Percentiles rank a stretch among this genome's conserved stretches.
Conservation (phyloP, 1,140 invertebrate genomes). For the Neodiprion lecontei region DNA sequence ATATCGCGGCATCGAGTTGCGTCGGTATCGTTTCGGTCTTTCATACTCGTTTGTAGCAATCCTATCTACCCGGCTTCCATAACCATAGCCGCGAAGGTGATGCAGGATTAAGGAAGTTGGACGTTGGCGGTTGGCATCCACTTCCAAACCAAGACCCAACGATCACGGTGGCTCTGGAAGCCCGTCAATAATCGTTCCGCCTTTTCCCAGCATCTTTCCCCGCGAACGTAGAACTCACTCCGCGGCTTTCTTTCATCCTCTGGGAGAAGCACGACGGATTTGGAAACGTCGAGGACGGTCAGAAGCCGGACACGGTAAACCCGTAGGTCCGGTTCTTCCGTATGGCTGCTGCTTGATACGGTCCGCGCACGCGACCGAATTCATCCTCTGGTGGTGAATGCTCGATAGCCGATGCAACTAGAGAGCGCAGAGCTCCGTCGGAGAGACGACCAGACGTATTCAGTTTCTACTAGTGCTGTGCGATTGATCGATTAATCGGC, state of each 20-base stretch:
- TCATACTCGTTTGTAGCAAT: no score
- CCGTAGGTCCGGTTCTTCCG: neutral
- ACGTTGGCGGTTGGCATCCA: neutral
- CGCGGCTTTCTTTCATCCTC: neutral
- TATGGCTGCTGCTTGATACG: neutral
- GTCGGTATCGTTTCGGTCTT: no score
- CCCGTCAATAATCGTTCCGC: no score
- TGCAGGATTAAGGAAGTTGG: neutral
- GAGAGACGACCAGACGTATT: neutral
- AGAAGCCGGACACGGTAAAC: neutral
- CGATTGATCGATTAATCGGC: neutral
- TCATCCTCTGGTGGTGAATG: neutral
- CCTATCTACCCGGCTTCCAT: no score
- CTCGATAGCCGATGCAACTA: no score
- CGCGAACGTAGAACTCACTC: neutral
- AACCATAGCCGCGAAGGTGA: neutral
- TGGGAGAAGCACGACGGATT: neutral
- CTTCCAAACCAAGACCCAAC: neutral
- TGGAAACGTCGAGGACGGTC: neutral
- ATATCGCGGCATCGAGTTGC: no score
- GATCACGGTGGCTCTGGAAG: neutral
- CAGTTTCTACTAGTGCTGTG: neutral
- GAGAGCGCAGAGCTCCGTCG: no score
- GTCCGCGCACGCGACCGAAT: neutral
- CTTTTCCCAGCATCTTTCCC: neutral